These are phyloP conservation scores for Anarhynchus alexandrinus DNA, from an alignment of 2,113 vertebrate species.

Conservation along the genomic window DNA sequence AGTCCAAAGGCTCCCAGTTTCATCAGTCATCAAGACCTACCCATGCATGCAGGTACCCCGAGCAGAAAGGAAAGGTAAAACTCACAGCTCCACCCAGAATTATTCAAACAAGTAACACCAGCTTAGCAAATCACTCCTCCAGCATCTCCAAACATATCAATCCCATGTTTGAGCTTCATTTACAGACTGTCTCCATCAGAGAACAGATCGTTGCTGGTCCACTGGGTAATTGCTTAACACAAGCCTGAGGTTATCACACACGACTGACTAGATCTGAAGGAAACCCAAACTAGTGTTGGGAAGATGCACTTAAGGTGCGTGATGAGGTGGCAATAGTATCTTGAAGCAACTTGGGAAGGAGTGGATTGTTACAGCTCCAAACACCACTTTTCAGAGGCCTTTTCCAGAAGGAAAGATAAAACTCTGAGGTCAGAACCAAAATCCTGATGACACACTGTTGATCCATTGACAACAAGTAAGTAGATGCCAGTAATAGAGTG, in stretches of 20 bases:
- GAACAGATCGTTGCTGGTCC: not conserved
- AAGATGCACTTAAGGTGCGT: not conserved
- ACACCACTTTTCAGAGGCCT: not conserved
- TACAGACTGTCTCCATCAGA: not conserved
- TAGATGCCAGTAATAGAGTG: not conserved
- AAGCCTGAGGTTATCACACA: not conserved
- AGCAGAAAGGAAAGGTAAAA: not conserved
- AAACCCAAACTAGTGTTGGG: not conserved
- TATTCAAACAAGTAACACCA: not conserved
- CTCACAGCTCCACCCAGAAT: not conserved
- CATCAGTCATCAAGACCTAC: not conserved
- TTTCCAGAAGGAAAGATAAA: not conserved
- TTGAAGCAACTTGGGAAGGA: not conserved
- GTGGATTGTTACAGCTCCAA: not conserved
- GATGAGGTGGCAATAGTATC: not conserved
- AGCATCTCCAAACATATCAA: not conserved
- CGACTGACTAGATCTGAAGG: not conserved
- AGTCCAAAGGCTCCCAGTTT: not conserved
- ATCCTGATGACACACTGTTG: not conserved
- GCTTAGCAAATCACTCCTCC: not conserved
- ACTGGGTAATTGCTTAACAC: not conserved
- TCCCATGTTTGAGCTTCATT: not conserved
- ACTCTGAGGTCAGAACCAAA: not conserved
- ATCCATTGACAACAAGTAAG: not conserved
- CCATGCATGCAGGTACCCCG: accelerated